Percentiles rank a stretch among this genome's conserved stretches.
These are phyloP conservation scores for Asteroscopus sphinx DNA, from an alignment of 2,888 invertebrate genomes.

Conservation along the genomic window DNA sequence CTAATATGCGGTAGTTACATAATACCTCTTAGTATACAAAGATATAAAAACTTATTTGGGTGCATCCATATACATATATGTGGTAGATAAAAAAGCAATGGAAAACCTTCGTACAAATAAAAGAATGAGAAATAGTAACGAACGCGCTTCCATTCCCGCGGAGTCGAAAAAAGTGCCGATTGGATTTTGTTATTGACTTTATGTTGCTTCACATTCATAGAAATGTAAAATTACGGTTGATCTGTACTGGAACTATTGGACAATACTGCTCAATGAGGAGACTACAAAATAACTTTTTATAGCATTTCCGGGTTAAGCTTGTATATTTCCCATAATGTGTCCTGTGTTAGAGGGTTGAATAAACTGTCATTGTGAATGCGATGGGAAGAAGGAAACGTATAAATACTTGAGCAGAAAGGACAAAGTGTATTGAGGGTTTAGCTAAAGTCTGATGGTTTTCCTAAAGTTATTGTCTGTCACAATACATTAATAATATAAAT, in stretches of 20 bases:
- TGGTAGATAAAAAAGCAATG: conserved; percentile 9
- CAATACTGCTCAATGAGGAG: conserved; percentile 11
- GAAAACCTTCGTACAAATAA: conserved; percentile 12
- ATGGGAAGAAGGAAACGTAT: conserved; percentile 5
- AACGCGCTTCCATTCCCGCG: conserved; percentile 41
- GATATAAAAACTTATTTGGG: too few relatives aligned
- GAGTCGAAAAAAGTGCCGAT: conserved; percentile 48
- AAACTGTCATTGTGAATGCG: conserved; percentile 26
- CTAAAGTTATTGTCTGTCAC: too few relatives aligned
- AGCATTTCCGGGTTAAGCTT: background rate
- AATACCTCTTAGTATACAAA: too few relatives aligned
- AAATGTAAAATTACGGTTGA: conserved; percentile 19
- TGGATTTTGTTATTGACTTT: conserved; percentile 54
- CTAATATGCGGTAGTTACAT: too few relatives aligned
- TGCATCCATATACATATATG: too few relatives aligned
- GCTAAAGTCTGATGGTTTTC: background rate
- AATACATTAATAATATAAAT: too few relatives aligned
- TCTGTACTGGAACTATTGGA: conserved; percentile 13
- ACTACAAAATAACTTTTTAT: conserved; percentile 17
- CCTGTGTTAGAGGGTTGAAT: conserved; percentile 21
- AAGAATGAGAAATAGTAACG: conserved; percentile 49
- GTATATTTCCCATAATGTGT: conserved; percentile 10
- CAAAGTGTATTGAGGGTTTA: conserved; percentile 6
- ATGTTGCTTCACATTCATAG: conserved; percentile 46
- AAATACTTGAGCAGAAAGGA: conserved; percentile 8